Percentiles rank a stretch among this genome's conserved stretches.
Conservation (phyloP, 1,140 invertebrate species). For the Papilio helenus region DNA sequence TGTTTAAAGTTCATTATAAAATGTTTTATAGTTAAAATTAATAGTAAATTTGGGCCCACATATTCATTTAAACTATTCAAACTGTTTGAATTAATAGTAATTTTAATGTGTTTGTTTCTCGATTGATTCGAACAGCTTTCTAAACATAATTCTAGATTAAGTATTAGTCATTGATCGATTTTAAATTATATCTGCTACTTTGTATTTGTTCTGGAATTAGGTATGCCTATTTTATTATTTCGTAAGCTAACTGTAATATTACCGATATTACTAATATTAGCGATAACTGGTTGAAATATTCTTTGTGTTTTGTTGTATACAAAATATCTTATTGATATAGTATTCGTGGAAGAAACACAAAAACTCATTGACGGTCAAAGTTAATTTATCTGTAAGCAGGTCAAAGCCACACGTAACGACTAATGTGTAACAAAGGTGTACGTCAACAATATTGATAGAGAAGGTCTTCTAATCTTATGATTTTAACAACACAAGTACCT, state of each 20-base stretch:
- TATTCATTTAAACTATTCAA: background rate
- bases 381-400: background rate
- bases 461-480: too few relatives aligned
- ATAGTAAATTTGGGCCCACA: background rate
- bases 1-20: background rate
- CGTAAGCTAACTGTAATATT: background rate
- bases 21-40: background rate
- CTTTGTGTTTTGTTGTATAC: background rate
- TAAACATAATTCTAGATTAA: background rate
- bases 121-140: background rate
- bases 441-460: background rate
- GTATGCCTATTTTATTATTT: background rate
- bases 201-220: background rate
- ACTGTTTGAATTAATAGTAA: too few relatives aligned
- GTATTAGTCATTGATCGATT: background rate
- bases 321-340: background rate
- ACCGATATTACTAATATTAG: background rate
- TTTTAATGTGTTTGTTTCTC: too few relatives aligned
- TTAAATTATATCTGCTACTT: background rate
- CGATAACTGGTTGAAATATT: background rate
- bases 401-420: conserved; percentile 7
- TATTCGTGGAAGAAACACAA: background rate
- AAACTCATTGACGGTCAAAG: conserved; percentile 21
- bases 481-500: too few relatives aligned
- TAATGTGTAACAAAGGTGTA: background rate